Percentiles rank a stretch among this genome's conserved stretches.
Evolutionary conservation across 2,888 invertebrate species (phyloP).

Genomic region (Rhagophthalmus giganteus): DNA sequence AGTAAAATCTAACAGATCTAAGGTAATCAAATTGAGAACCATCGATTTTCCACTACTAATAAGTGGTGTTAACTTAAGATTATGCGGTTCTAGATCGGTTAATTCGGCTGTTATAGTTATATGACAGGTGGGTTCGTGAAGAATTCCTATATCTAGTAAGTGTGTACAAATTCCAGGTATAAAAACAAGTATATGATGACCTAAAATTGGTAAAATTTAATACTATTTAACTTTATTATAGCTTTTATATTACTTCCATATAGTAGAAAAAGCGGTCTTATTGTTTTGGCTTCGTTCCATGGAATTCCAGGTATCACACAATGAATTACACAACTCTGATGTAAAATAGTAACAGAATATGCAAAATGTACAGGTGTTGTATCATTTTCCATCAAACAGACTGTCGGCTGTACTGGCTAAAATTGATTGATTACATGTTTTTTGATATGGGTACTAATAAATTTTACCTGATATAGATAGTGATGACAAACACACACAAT

Average conservation of each 20-base stretch:
- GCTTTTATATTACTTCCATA: slow-evolving; percentile 56
- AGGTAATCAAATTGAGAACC: slow-evolving; percentile 69
- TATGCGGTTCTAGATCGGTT: slow-evolving; percentile 68
- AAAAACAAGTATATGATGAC: slow-evolving; percentile 79
- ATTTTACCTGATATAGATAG: slow-evolving; percentile 69
- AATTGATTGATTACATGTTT: slow-evolving; percentile 20
- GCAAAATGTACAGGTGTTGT: slow-evolving; percentile 76
- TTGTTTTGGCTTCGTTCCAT: slow-evolving; percentile 74
- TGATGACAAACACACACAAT: slow-evolving; percentile 80
- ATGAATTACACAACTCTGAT: slow-evolving; percentile 82
- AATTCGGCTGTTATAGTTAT: slow-evolving; percentile 68
- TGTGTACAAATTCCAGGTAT: slow-evolving; percentile 85
- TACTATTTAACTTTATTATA: neutral
- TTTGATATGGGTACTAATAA: neutral
- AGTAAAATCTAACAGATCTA: slow-evolving; percentile 70
- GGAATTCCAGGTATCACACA: slow-evolving; percentile 80
- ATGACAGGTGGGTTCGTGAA: slow-evolving; percentile 83
- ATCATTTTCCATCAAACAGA: slow-evolving; percentile 57
- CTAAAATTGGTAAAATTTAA: slow-evolving; percentile 53
- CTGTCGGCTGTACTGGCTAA: slow-evolving; percentile 63
- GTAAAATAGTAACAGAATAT: slow-evolving; percentile 79
- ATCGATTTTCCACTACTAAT: slow-evolving; percentile 60
- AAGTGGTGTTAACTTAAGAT: slow-evolving; percentile 64
- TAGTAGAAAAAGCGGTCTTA: slow-evolving; percentile 76
- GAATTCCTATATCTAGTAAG: slow-evolving; percentile 78